These are phyloP conservation scores for Drosophila erecta DNA, from an alignment of 1,140 invertebrate genomes.

Conservation along the genomic window DNA sequence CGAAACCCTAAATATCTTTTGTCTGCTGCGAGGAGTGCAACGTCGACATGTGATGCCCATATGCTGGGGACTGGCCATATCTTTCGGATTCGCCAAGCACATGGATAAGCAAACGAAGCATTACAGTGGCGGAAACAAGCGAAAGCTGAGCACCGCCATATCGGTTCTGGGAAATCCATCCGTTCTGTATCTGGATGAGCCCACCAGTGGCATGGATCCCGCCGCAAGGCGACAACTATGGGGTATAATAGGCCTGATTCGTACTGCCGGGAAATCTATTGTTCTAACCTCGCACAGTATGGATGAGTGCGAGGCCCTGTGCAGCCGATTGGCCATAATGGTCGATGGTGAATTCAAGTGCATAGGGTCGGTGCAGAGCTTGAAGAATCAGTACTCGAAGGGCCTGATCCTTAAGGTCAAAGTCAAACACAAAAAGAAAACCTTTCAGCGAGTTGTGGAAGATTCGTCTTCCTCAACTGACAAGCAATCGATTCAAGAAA, in stretches of 20 bases:
- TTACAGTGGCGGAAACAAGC: slow-evolving; percentile 96
- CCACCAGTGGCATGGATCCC: slow-evolving; percentile 93
- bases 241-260: slow-evolving; percentile 88
- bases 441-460: background rate
- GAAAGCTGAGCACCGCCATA: slow-evolving; percentile 97
- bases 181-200: slow-evolving; percentile 94
- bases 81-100: slow-evolving; percentile 85
- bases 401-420: slow-evolving; percentile 86
- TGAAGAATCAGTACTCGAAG: slow-evolving; percentile 89
- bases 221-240: slow-evolving; percentile 92
- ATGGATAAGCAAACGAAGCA: slow-evolving; percentile 86
- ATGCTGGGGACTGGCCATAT: slow-evolving; percentile 76
- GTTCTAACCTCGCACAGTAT: slow-evolving; percentile 93
- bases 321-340: slow-evolving; percentile 94
- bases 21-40: slow-evolving; percentile 90
- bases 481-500: background rate
- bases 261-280: slow-evolving; percentile 88
- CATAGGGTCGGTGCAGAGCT: slow-evolving; percentile 88
- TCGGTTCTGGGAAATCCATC: slow-evolving; percentile 94
- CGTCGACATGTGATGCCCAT: slow-evolving; percentile 77
- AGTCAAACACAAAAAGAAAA: background rate
- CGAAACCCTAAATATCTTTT: slow-evolving; percentile 91
- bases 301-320: slow-evolving; percentile 95
- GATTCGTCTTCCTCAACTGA: slow-evolving; percentile 1
- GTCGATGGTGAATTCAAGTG: slow-evolving; percentile 92